phyloP scores from a whole-genome alignment of 2,797 vertebrate genomes.

The Epinephelus awoara region DNA sequence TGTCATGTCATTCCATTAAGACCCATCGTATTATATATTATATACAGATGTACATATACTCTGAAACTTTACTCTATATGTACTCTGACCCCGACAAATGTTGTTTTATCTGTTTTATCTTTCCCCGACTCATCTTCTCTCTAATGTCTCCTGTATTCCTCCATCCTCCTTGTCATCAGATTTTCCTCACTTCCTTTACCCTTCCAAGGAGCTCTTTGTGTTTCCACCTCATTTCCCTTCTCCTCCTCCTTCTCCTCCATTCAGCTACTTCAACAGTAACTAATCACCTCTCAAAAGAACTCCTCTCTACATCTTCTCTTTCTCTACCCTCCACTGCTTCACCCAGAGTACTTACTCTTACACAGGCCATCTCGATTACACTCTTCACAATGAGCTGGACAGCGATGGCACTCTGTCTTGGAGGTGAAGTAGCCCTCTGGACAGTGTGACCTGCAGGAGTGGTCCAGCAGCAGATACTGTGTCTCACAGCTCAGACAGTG shows the following conservation, averaged over 20 bases:
- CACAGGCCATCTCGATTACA: constrained; percentile 88
- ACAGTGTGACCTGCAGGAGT: constrained; percentile 86
- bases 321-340: not conserved
- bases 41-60: not conserved
- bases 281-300: constrained; percentile 15
- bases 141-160: not conserved
- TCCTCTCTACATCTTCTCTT: not conserved
- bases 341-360: constrained; percentile 84
- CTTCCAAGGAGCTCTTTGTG: not conserved
- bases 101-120: no score
- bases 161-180: not conserved
- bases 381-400: constrained; percentile 86
- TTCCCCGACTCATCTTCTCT: no score
- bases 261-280: not conserved
- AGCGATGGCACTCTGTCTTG: constrained; percentile 86
- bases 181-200: not conserved
- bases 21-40: not conserved
- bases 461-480: constrained; percentile 80
- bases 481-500: constrained; percentile 88
- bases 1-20: not conserved
- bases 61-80: no score
- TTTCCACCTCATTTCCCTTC: not conserved
- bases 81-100: no score
- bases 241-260: not conserved
- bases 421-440: constrained; percentile 82